These are phyloP conservation scores for Brachycybe producta DNA, from an alignment of 2,888 invertebrate genomes.

Conservation along the genomic window DNA sequence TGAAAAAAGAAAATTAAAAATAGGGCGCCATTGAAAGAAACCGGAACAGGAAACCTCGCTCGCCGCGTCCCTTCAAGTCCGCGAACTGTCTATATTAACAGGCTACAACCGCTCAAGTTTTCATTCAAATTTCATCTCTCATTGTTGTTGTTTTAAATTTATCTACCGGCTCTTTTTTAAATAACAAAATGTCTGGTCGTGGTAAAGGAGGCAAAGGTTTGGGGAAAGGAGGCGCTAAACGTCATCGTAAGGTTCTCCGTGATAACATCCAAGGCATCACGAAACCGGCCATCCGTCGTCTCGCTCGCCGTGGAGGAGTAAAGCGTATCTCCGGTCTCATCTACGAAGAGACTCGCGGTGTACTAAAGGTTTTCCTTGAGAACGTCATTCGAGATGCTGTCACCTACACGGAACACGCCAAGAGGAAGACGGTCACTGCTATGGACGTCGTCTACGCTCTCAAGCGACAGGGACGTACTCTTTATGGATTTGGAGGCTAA, in stretches of 20 bases:
- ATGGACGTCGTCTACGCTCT: constrained; percentile 81
- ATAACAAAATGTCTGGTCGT: constrained; percentile 61
- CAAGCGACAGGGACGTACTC: constrained; percentile 64
- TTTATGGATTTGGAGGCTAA: constrained; percentile 64
- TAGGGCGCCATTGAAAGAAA: no score
- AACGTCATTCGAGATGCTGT: constrained; percentile 74
- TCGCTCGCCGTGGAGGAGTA: constrained; percentile 42
- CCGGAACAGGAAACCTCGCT: no score
- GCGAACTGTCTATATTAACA: no score
- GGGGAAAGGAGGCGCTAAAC: constrained; percentile 67
- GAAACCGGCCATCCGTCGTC: constrained; percentile 38
- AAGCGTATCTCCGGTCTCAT: constrained; percentile 57
- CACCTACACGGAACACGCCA: constrained; percentile 74
- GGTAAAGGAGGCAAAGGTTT: constrained; percentile 67
- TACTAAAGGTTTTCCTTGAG: constrained; percentile 65
- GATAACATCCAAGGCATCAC: constrained; percentile 43
- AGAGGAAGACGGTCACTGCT: constrained; percentile 73
- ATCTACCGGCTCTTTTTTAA: no score
- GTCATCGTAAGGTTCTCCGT: constrained; percentile 58
- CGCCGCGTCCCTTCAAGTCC: no score
- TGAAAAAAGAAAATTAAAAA: no score
- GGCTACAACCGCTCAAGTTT: no score
- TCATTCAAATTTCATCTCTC: no score
- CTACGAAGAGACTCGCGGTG: constrained; percentile 66
- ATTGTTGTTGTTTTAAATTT: no score